Evolutionary conservation across 2,797 vertebrate genomes (phyloP).

Genomic region (Fratercula arctica): DNA sequence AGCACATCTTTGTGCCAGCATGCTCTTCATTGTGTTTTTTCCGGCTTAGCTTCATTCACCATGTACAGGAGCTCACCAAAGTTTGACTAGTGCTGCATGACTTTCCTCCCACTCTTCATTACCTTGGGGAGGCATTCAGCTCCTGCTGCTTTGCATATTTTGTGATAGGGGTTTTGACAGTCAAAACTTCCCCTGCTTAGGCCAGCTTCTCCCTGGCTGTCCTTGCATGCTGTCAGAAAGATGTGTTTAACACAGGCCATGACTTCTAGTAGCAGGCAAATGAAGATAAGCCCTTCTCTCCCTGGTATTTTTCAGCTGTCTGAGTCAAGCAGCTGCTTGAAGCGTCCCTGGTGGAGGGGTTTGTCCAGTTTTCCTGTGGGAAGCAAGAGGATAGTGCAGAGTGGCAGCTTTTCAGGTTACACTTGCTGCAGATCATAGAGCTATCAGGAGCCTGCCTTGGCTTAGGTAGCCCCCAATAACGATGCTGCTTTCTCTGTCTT

Average conservation of each 20-base stretch:
- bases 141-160: not conserved
- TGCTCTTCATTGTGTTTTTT: not conserved
- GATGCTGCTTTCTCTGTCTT: not conserved
- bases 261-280: not conserved
- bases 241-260: not conserved
- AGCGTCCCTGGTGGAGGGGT: not conserved
- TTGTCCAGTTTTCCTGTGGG: not conserved
- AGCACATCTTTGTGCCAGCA: not conserved
- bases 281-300: not conserved
- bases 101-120: not conserved
- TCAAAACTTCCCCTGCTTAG: not conserved
- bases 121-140: not conserved
- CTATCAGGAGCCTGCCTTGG: not conserved
- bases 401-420: not conserved
- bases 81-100: not conserved
- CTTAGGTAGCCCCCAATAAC: not conserved
- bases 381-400: not conserved
- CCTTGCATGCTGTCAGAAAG: not conserved
- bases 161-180: not conserved
- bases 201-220: not conserved
- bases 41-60: not conserved
- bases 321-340: constrained; percentile 5
- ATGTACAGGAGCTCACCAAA: not conserved
- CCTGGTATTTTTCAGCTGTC: not conserved
- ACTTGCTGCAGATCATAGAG: not conserved